Percentiles rank a stretch among this genome's conserved stretches.
Conservation (phyloP, 2,797 vertebrate genomes). For the Microhierax caerulescens region DNA sequence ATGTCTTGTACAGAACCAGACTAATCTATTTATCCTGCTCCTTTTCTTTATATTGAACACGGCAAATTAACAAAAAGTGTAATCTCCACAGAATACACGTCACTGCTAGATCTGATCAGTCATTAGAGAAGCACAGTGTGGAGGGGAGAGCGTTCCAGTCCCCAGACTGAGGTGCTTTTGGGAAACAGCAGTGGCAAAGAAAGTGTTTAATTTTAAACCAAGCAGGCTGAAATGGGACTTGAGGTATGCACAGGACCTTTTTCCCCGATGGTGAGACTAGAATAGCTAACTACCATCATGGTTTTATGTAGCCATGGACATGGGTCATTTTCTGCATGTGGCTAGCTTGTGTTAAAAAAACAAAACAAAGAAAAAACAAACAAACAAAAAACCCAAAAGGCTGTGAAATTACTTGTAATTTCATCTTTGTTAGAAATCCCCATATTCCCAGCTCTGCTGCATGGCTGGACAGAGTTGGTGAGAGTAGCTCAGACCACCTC, state of each 20-base stretch:
- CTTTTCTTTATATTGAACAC: not conserved
- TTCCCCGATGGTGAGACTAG: not conserved
- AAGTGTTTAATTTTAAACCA: not conserved
- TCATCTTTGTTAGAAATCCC: not conserved
- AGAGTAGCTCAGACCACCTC: not conserved
- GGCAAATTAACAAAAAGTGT: not conserved
- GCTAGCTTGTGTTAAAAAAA: not conserved
- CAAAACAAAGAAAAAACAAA: not conserved
- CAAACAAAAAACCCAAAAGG: too few species aligned
- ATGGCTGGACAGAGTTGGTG: not conserved
- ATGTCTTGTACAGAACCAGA: not conserved
- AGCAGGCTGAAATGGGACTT: not conserved
- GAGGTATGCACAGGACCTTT: not conserved
- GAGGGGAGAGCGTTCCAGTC: accelerated
- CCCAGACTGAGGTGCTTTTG: not conserved
- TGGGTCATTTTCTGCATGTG: not conserved
- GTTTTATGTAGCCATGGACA: not conserved
- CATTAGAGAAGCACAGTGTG: not conserved
- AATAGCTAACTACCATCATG: not conserved
- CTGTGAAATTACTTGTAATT: not conserved
- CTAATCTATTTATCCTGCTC: constrained; percentile 45
- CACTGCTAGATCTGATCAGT: not conserved
- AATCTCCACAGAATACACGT: not conserved
- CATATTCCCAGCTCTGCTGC: not conserved
- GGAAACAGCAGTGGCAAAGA: not conserved